These are phyloP conservation scores for Neolamprologus ventralis DNA, from an alignment of 2,113 vertebrate species.

Conservation along the genomic window DNA sequence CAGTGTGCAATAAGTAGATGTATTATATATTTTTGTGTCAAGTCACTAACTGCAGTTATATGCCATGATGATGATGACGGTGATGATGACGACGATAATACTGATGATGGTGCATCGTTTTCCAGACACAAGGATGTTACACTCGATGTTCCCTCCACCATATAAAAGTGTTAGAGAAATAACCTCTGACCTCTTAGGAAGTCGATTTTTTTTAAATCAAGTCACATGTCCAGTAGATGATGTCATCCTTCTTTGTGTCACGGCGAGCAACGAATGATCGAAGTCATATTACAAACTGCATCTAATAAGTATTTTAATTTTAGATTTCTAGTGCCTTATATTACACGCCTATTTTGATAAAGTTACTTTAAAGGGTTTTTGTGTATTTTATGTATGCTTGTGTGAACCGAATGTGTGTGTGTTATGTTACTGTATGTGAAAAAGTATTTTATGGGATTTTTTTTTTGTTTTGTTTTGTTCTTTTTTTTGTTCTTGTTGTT, in stretches of 20 bases:
- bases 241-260: constrained; percentile 40
- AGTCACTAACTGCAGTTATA: constrained; percentile 63
- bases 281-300: constrained; percentile 58
- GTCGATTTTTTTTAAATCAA: neutral
- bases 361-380: constrained; percentile 55
- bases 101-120: constrained; percentile 14
- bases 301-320: constrained; percentile 66
- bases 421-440: constrained; percentile 38
- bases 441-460: constrained; percentile 6
- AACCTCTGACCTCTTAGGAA: constrained; percentile 27
- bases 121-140: constrained; percentile 37
- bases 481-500: neutral
- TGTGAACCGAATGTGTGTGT: constrained; percentile 19
- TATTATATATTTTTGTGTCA: constrained; percentile 69
- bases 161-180: constrained; percentile 4
- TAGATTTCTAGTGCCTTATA: constrained; percentile 75
- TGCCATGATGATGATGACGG: constrained; percentile 21
- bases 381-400: constrained; percentile 43
- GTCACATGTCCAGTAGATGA: constrained; percentile 34
- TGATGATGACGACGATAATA: constrained; percentile 3
- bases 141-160: neutral
- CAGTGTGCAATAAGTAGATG: constrained; percentile 72
- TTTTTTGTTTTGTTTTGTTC: neutral
- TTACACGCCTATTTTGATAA: constrained; percentile 75
- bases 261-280: constrained; percentile 45